Evolutionary conservation across 1,140 invertebrate genomes (phyloP), one percentile per base, ranked within the genome.

Genomic region (Argopecten irradians): DNA sequence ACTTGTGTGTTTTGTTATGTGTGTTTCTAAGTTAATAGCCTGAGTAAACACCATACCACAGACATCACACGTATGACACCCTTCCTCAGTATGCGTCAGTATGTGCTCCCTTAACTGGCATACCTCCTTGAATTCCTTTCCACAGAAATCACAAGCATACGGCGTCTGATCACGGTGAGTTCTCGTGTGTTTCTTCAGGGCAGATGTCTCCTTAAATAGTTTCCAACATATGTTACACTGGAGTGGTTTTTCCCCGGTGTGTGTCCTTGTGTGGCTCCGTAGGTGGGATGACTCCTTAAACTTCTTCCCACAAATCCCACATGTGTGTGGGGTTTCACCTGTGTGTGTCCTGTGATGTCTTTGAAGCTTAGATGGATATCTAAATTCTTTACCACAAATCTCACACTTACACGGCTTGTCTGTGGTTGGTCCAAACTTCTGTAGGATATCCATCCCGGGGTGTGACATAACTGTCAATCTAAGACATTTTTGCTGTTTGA

Each of bases 321-420:
- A 89, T 13, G 13, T 41, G 32, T 84, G 91, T 19, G 87, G 90
- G 19, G 82, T 86, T n/a, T 88, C 82, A 2, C 90, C 90, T 3
- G 83, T 85, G 16, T 88, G 87, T 19, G 33, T 88, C 5, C 43
- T 14, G 8, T n/a, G 14, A n/a, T 89, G 89, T 39, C 71, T 85
- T 32, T 46, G 36, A 22, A 89, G 83, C 11, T 84, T 82, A 16
- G 46, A 36, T 14, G 34, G 36, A 34, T 86, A 82, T 22, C 39
- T 84, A 83, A 98, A 98, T 93, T 97, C 97, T 83, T 98, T 96
- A 16, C 97, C 97, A 95, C 98, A 98, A 93, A 98, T 97, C 16
- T 98, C 96, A 95, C 98, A 98, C n/a, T 71, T 71, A 28, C n/a
- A 28, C 28, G 55, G 5, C 5, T 71, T 71, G n/a, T 71, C 55